Evolutionary conservation across 2,797 vertebrate genomes (phyloP).

Genomic region (Otolemur crassicaudatus): DNA sequence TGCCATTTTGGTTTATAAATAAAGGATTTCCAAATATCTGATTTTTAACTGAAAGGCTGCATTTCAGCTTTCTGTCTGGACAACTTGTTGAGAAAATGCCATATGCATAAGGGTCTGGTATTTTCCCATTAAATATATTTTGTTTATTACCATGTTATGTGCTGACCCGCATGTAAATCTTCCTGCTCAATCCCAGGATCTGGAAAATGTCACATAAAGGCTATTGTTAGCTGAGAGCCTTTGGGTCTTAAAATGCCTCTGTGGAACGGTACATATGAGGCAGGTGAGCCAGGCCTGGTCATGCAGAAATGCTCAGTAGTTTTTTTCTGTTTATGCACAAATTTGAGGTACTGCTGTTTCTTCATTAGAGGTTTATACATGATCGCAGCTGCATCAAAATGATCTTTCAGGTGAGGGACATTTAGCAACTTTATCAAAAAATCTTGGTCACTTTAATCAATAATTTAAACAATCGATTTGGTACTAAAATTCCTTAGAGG

Average conservation of each 20-base stretch:
- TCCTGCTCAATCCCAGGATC: neutral
- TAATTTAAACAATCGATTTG: slow-evolving; percentile 62
- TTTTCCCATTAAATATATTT: slow-evolving; percentile 43
- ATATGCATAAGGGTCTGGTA: slow-evolving; percentile 11
- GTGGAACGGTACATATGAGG: neutral
- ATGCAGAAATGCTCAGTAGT: neutral
- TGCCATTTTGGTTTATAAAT: slow-evolving; percentile 66
- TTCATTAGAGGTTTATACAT: neutral
- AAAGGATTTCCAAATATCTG: slow-evolving; percentile 49
- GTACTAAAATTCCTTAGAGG: slow-evolving; percentile 48
- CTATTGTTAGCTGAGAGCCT: neutral
- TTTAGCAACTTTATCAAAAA: slow-evolving; percentile 42
- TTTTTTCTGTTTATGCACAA: neutral
- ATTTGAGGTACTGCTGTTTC: neutral
- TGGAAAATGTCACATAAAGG: neutral
- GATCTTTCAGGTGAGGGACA: slow-evolving; percentile 36
- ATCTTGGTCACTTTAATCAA: slow-evolving; percentile 41
- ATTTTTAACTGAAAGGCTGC: slow-evolving; percentile 36
- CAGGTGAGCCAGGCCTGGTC: neutral
- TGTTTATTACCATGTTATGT: neutral
- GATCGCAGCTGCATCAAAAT: slow-evolving; percentile 12
- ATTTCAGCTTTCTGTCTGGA: slow-evolving; percentile 50
- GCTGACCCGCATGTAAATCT: slow-evolving; percentile 10
- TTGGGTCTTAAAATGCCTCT: slow-evolving; percentile 25
- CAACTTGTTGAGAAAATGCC: slow-evolving; percentile 52